phyloP scores from a whole-genome alignment of 2,113 vertebrate genomes.

The Turnix velox region DNA sequence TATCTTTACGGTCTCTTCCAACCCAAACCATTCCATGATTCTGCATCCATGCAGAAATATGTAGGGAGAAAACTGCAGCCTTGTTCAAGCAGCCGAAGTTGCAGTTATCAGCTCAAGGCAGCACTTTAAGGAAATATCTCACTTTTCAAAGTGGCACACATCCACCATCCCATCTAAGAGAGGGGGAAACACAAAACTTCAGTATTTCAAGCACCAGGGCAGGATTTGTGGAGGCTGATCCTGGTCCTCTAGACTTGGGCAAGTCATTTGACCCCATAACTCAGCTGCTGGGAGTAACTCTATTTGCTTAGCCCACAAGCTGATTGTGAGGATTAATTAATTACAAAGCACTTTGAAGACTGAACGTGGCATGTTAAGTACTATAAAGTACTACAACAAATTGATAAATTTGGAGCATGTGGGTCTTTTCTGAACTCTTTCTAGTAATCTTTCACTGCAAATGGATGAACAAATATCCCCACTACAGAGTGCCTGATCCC shows the following conservation, averaged over 20 bases:
- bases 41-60: not conserved
- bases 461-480: not conserved
- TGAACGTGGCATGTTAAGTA: conserved; percentile 1
- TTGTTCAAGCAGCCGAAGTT: not conserved
- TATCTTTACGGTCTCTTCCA: no score
- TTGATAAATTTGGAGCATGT: not conserved
- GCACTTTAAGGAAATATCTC: not conserved
- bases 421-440: conserved; percentile 3
- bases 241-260: not conserved
- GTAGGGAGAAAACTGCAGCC: not conserved
- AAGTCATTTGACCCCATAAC: not conserved
- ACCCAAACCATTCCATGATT: no score
- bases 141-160: accelerated
- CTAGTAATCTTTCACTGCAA: not conserved
- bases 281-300: not conserved
- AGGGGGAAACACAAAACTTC: not conserved
- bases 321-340: conserved; percentile 30
- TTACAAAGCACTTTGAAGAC: conserved; percentile 42
- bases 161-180: not conserved
- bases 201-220: not conserved
- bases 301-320: conserved; percentile 17
- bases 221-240: not conserved
- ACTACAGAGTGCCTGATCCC: not conserved
- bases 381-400: conserved; percentile 19
- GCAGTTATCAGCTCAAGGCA: not conserved